Evolutionary conservation across 2,113 vertebrate genomes (phyloP).

Genomic region (Ondatra zibethicus): DNA sequence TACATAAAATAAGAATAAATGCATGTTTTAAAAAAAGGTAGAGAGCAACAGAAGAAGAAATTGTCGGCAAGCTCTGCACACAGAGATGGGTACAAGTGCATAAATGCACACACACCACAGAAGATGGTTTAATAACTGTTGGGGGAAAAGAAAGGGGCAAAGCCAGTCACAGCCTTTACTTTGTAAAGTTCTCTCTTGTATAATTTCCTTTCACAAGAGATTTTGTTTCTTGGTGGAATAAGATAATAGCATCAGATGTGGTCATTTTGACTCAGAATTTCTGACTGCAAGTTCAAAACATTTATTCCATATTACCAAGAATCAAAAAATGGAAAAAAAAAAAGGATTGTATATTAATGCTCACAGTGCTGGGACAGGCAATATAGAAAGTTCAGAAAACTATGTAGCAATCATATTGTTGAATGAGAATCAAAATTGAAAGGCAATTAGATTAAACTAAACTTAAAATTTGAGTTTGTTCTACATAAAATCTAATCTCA

Average conservation of each 20-base stretch:
- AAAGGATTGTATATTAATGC: background rate
- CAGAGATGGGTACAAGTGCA: background rate
- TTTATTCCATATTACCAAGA: background rate
- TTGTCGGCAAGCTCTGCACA: background rate
- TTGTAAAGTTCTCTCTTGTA: conserved; percentile 48
- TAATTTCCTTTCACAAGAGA: conserved; percentile 36
- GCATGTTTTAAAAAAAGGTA: background rate
- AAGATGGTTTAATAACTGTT: background rate
- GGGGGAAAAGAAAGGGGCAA: background rate
- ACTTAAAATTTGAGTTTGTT: background rate
- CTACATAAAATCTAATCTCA: background rate
- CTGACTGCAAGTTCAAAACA: conserved; percentile 55
- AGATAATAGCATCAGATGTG: conserved; percentile 11
- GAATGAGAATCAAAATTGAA: background rate
- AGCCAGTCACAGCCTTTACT: conserved; percentile 42
- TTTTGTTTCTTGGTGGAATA: conserved; percentile 53
- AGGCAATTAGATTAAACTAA: background rate
- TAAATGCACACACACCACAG: background rate
- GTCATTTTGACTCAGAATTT: conserved; percentile 51
- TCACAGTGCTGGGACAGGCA: background rate
- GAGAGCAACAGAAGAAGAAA: background rate
- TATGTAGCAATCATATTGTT: background rate
- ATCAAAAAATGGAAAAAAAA: background rate
- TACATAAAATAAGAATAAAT: background rate
- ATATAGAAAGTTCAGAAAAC: background rate